Conservation (phyloP, 2,888 invertebrate species). For the Abscondita cerata region DNA sequence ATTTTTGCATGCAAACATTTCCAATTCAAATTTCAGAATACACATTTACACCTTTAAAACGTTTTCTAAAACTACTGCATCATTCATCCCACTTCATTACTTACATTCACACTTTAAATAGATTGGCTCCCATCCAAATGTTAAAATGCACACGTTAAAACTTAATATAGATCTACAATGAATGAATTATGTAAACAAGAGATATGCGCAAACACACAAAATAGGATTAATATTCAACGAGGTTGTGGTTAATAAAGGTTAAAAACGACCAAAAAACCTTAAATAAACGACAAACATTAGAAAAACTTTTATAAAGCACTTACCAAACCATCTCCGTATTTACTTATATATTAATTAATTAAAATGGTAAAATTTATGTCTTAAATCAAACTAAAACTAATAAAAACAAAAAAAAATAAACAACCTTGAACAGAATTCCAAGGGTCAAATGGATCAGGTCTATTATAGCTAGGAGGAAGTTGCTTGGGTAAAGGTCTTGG, state of each 20-base stretch:
- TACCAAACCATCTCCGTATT: background rate
- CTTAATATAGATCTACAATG: background rate
- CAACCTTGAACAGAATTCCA: constrained; percentile 68
- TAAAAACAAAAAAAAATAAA: constrained; percentile 48
- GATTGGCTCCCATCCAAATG: constrained; percentile 14
- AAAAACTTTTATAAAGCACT: background rate
- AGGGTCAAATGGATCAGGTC: constrained; percentile 64
- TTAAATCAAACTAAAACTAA: constrained; percentile 46
- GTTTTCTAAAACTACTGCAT: background rate
- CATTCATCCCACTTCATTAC: constrained; percentile 6
- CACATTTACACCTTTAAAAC: constrained; percentile 1
- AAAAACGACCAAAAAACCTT: background rate
- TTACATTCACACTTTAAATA: constrained; percentile 12
- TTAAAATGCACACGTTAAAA: background rate
- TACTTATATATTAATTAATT: background rate
- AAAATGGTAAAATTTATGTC: constrained; percentile 28
- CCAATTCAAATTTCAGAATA: constrained; percentile 8
- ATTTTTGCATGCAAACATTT: constrained; percentile 26
- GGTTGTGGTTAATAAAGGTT: background rate
- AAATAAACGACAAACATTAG: background rate
- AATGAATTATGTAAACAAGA: background rate
- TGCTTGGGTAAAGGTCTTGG: constrained; percentile 55
- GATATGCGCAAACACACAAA: background rate
- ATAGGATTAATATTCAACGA: background rate
- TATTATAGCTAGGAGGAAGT: constrained; percentile 48